A percentile compares a stretch with the other conserved stretches of the same genome.
These are phyloP conservation scores for Stenichneumon culpator DNA, from an alignment of 2,888 invertebrate species.

Conservation along the genomic window DNA sequence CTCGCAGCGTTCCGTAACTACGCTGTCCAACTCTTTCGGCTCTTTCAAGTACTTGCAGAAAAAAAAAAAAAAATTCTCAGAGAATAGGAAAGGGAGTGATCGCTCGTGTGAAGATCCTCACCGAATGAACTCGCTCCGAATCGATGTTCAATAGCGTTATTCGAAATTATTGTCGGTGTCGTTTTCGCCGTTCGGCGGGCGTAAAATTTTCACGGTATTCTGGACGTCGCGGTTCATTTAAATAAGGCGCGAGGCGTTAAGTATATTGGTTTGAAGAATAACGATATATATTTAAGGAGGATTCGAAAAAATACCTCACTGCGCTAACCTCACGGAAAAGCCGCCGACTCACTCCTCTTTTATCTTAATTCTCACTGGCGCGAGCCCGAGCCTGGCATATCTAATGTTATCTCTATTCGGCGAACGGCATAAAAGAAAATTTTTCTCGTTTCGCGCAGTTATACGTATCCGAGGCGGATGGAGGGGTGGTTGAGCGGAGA, in stretches of 20 bases:
- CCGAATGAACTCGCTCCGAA: background rate
- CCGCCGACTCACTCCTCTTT: slow-evolving; percentile 28
- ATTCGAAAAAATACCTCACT: slow-evolving; percentile 19
- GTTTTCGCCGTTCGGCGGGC: background rate
- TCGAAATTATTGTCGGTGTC: background rate
- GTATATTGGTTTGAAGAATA: background rate
- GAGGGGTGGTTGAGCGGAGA: background rate
- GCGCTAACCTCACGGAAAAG: slow-evolving; percentile 40
- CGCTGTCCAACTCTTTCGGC: background rate
- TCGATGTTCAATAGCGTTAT: slow-evolving; percentile 22
- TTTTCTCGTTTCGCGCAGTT: slow-evolving; percentile 23
- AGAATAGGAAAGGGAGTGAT: background rate
- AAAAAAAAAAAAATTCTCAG: background rate
- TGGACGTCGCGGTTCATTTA: background rate
- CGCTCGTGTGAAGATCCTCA: background rate
- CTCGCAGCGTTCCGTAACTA: background rate
- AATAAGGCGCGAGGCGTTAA: background rate
- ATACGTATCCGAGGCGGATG: slow-evolving; percentile 1
- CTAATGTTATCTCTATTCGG: slow-evolving; percentile 34
- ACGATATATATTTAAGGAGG: no score
- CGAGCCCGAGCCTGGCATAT: slow-evolving; percentile 34
- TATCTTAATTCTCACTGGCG: slow-evolving; percentile 42
- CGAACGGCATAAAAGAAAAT: slow-evolving; percentile 31
- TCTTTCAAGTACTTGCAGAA: background rate
- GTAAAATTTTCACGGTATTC: slow-evolving; percentile 3